These are phyloP conservation scores for Marmota monax DNA, from an alignment of 2,113 vertebrate genomes.

Conservation along the genomic window DNA sequence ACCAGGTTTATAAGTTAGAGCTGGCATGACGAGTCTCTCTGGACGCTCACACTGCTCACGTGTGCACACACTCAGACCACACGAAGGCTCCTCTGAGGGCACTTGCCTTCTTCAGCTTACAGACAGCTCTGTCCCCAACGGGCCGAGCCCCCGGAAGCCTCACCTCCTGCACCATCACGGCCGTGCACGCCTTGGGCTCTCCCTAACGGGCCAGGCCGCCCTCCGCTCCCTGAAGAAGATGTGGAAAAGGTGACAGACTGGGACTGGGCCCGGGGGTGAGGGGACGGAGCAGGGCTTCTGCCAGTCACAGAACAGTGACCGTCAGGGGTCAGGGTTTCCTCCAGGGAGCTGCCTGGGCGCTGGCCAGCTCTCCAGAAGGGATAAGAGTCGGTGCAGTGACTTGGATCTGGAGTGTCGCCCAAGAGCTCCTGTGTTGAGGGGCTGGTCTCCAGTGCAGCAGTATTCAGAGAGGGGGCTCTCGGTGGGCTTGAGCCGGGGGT, in stretches of 20 bases:
- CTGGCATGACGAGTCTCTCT: too few species aligned
- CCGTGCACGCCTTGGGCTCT: too few species aligned
- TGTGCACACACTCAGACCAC: not conserved
- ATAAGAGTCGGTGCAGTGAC: too few species aligned
- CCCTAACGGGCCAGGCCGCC: accelerated
- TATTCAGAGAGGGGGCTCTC: too few species aligned
- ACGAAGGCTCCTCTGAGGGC: not conserved
- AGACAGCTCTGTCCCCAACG: not conserved
- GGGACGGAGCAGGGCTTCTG: not conserved
- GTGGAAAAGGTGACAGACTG: not conserved
- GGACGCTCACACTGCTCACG: not conserved
- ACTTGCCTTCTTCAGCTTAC: not conserved
- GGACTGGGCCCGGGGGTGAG: not conserved
- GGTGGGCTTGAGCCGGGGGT: too few species aligned
- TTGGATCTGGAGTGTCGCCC: too few species aligned
- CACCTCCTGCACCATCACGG: too few species aligned
- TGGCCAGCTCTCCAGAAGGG: not conserved
- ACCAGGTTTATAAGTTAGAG: too few species aligned
- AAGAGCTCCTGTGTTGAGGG: too few species aligned
- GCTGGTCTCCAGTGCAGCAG: too few species aligned
- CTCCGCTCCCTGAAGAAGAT: not conserved
- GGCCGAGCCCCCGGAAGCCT: not conserved
- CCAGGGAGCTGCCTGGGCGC: accelerated
- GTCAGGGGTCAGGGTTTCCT: not conserved
- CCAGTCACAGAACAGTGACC: not conserved